Base-by-base conservation (phyloP, 2,888 invertebrate species). In the Drosophila stalkeri region DNA sequence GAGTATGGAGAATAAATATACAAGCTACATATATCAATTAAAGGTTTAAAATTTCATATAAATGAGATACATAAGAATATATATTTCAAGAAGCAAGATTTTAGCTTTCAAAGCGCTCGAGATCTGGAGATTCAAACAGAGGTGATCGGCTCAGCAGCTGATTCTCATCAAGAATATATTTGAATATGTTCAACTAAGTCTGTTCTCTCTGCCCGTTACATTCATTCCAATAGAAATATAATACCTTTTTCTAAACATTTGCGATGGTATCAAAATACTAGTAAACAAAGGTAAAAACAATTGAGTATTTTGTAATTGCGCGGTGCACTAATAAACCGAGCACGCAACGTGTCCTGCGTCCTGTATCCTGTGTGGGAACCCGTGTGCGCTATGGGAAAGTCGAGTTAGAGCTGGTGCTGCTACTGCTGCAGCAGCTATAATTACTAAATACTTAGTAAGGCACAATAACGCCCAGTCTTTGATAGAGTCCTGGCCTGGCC, bases 241-340 rank as follows among this genome's bases (percentile, higher is more conserved):
- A 51, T 51, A 51, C 49, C 49, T 33, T 33, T 51, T 51, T 33
- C n/a, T 18, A 12, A 12, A 3, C 33, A 33, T 18, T 51, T 51
- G 18, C 49, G 49, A 51, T 51, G 49, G 49, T 51, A 51, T 51
- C 49, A 12, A 31, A 33, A 51, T 18, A 33, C 49, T 51, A 41
- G 55, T 55, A 55, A 55, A 55, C 27, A 60, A 61, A 71, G 18
- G 49, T 43, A 75, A 72, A 61, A 73, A 74, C 73, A 63, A 76
- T 80, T 73, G 76, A 76, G 64, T 67, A 65, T 70, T 76, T 71
- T 85, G 82, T 85, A 87, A 87, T 85, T 85, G 81, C 83, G 31
- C 52, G 37, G 55, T 61, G 51, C 68, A 72, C 77, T 85, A 86
- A 83, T 80, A 84, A 77, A 77, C 72, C 68, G 71, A 69, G 61